Conservation (phyloP, 2,888 invertebrate genomes). For the Conchocele bisecta region DNA sequence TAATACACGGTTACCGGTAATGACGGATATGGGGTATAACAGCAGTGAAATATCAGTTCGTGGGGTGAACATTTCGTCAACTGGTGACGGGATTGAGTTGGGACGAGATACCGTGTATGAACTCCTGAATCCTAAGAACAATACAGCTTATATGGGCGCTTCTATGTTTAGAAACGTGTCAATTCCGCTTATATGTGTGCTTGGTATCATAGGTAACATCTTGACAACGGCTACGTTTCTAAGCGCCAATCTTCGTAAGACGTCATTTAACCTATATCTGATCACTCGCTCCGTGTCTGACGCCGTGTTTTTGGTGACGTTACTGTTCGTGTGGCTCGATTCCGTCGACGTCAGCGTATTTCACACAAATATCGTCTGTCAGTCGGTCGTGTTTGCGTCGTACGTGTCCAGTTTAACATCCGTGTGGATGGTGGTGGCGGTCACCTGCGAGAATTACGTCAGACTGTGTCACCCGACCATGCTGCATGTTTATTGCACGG, state of each 20-base stretch:
- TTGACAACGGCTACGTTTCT: slow-evolving; percentile 90
- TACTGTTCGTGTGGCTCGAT: slow-evolving; percentile 84
- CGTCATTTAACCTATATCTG: slow-evolving; percentile 91
- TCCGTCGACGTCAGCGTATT: slow-evolving; percentile 68
- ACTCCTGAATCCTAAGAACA: slow-evolving; percentile 15
- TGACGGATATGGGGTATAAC: too few relatives aligned
- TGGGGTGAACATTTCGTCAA: too few relatives aligned
- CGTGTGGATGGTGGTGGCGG: slow-evolving; percentile 48
- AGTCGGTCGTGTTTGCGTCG: slow-evolving; percentile 88
- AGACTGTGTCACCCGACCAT: slow-evolving; percentile 55
- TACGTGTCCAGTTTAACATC: slow-evolving; percentile 64
- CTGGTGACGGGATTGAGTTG: too few relatives aligned
- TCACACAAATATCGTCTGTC: slow-evolving; percentile 86
- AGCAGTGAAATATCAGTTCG: too few relatives aligned
- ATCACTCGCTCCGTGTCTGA: slow-evolving; percentile 91
- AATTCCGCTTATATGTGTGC: slow-evolving; percentile 87
- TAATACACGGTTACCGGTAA: too few relatives aligned
- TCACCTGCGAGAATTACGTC: slow-evolving; percentile 47
- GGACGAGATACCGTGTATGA: too few relatives aligned
- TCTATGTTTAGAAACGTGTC: slow-evolving; percentile 29
- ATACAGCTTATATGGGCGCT: slow-evolving; percentile 10
- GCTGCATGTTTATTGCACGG: slow-evolving; percentile 52
- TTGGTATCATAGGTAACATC: slow-evolving; percentile 90
- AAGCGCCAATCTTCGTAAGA: slow-evolving; percentile 87
- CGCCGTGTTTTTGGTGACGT: slow-evolving; percentile 88